Evolutionary conservation across 2,113 vertebrate genomes (phyloP).

Genomic region (Panthera tigris): DNA sequence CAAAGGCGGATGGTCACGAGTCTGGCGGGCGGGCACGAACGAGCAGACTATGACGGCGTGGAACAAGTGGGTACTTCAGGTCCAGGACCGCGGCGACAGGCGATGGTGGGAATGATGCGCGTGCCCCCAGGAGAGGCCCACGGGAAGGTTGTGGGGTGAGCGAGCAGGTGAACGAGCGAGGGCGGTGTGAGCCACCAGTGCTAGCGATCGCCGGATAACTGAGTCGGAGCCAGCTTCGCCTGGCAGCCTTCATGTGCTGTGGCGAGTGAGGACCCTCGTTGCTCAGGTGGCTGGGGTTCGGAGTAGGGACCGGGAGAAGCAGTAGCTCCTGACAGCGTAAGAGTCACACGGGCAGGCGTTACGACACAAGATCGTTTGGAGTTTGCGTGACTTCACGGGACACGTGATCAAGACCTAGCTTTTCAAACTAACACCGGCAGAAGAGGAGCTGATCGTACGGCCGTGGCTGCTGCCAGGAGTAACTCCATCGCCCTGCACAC

Average conservation of each 20-base stretch:
- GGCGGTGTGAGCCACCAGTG: not conserved
- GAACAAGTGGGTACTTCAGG: not conserved
- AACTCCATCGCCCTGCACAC: fast-evolving
- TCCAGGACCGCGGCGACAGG: fast-evolving
- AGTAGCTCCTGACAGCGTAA: not conserved
- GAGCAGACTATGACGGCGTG: too few species aligned
- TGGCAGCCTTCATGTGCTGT: not conserved
- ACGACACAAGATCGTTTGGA: not conserved
- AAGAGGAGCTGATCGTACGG: not conserved
- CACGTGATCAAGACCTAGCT: not conserved
- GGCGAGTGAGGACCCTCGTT: not conserved
- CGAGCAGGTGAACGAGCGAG: not conserved
- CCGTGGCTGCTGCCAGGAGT: not conserved
- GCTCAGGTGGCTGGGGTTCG: not conserved
- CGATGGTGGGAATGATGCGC: fast-evolving
- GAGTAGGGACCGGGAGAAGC: not conserved
- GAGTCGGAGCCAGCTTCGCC: fast-evolving
- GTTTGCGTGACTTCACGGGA: not conserved
- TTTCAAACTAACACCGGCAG: fast-evolving
- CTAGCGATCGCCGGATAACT: fast-evolving
- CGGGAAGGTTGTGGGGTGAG: not conserved
- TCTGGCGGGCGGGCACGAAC: not conserved
- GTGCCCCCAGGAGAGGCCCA: not conserved
- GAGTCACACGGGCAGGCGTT: not conserved
- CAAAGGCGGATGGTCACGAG: not conserved